phyloP scores from a whole-genome alignment of 2,113 vertebrate genomes.

The Piprites chloris region DNA sequence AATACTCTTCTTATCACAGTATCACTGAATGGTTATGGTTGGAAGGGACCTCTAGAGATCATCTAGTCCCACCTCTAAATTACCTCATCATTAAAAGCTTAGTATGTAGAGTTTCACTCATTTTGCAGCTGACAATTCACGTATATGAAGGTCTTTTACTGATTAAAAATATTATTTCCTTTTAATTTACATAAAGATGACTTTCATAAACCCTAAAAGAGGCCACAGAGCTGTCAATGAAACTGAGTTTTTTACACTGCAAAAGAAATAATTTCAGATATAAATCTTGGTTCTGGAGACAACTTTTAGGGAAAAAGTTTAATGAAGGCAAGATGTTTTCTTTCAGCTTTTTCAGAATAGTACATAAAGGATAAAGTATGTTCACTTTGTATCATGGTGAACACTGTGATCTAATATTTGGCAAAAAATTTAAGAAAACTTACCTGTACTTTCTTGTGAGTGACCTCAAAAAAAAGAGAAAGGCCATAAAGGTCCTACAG shows the following conservation, averaged over 20 bases:
- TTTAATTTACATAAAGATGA: background rate
- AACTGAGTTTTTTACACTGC: background rate
- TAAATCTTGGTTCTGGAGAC: background rate
- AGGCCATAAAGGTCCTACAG: background rate
- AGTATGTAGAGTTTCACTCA: background rate
- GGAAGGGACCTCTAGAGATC: background rate
- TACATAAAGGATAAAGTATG: background rate
- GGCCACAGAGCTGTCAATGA: background rate
- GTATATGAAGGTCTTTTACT: background rate
- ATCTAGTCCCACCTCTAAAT: background rate
- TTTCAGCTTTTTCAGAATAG: background rate
- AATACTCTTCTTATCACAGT: background rate
- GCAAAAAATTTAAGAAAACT: background rate
- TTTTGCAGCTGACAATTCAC: background rate
- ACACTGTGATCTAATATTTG: background rate
- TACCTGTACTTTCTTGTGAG: background rate
- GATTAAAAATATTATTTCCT: background rate
- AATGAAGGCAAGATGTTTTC: background rate
- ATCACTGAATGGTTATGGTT: background rate
- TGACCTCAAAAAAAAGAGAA: background rate
- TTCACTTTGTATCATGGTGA: background rate
- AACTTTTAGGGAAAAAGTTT: background rate
- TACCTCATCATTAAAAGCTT: background rate
- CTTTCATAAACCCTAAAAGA: background rate
- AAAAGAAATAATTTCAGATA: background rate